Percentiles rank a stretch among this genome's conserved stretches.
These are phyloP conservation scores for Asarcornis scutulata DNA, from an alignment of 2,113 vertebrate genomes.

Conservation along the genomic window DNA sequence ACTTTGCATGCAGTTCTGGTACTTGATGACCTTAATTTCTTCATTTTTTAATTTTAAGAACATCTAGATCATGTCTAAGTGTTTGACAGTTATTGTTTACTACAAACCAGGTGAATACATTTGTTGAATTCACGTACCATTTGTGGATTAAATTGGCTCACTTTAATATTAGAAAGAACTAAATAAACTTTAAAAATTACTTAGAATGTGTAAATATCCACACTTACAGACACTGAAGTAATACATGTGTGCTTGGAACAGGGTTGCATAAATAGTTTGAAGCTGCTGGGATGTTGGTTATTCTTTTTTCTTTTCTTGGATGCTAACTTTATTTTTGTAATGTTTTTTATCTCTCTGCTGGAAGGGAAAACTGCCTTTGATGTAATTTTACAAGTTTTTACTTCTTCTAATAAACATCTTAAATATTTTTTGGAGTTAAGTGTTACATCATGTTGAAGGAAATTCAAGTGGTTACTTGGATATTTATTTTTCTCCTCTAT, in stretches of 20 bases:
- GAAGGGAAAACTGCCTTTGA: background rate
- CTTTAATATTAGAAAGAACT: background rate
- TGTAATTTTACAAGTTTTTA: background rate
- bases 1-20: background rate
- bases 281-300: background rate
- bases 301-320: background rate
- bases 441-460: background rate
- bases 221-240: background rate
- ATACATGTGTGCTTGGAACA: background rate
- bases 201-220: background rate
- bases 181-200: background rate
- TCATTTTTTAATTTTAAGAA: background rate
- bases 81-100: background rate
- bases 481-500: background rate
- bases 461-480: accelerated
- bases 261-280: background rate
- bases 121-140: background rate
- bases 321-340: background rate
- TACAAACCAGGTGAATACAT: background rate
- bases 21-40: background rate
- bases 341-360: background rate
- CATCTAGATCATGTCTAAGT: background rate
- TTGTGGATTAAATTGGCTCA: background rate
- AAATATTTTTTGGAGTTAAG: background rate
- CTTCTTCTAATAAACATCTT: background rate